Conservation (phyloP, 2,113 vertebrate species). For the Amblyopsis rosae region DNA sequence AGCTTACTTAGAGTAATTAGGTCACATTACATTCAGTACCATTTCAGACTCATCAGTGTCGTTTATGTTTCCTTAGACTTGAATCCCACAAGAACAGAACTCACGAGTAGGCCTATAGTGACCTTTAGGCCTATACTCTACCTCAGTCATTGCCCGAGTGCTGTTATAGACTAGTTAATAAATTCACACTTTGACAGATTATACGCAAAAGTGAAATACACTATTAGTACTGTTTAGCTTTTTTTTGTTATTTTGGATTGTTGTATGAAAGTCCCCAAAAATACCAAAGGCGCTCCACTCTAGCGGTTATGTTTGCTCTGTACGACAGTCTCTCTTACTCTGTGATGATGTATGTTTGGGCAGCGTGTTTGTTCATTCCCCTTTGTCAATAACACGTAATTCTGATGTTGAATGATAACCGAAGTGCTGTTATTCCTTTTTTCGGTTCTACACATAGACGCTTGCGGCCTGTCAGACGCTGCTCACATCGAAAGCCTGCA, state of each 20-base stretch:
- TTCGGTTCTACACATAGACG: constrained; percentile 77
- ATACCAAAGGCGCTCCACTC: constrained; percentile 26
- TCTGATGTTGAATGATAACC: constrained; percentile 72
- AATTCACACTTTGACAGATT: background rate
- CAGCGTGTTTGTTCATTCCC: constrained; percentile 73
- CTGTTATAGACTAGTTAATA: constrained; percentile 5
- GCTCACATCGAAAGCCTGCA: constrained; percentile 98
- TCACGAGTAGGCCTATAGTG: constrained; percentile 41
- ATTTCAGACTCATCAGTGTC: constrained; percentile 73
- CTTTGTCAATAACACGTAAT: constrained; percentile 73
- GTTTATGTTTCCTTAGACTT: constrained; percentile 72
- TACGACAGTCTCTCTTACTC: constrained; percentile 69
- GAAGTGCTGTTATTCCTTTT: constrained; percentile 7
- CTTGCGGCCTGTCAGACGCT: constrained; percentile 96
- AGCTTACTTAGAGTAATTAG: constrained; percentile 77
- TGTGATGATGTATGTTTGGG: constrained; percentile 72
- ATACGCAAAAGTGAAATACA: background rate
- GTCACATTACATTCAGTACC: constrained; percentile 77
- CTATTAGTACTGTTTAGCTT: constrained; percentile 35
- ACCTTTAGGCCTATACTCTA: constrained; percentile 46
- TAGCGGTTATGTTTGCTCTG: constrained; percentile 66
- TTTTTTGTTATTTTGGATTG: constrained; percentile 53
- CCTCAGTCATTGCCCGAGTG: constrained; percentile 25
- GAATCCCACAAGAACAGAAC: constrained; percentile 61
- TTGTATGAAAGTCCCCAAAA: constrained; percentile 48